phyloP scores from a whole-genome alignment of 2,113 vertebrate genomes.

The Monopterus albus region DNA sequence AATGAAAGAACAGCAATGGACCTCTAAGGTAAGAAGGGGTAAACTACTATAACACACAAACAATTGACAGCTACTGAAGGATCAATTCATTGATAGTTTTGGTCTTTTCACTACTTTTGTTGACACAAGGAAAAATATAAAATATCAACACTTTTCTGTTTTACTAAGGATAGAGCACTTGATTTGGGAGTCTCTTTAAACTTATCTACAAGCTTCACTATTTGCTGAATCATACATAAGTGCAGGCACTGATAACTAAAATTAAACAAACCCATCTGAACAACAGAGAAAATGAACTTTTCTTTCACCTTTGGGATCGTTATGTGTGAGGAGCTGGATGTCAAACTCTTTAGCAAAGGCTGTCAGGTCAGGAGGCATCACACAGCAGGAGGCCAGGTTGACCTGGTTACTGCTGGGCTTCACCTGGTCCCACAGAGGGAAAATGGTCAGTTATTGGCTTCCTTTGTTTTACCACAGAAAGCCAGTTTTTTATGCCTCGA shows the following conservation, averaged over 20 bases:
- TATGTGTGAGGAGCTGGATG: constrained; percentile 97
- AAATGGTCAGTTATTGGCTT: not conserved
- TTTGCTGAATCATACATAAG: not conserved
- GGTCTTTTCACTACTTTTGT: not conserved
- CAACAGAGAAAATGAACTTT: not conserved
- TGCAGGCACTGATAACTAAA: not conserved
- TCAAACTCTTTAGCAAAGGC: constrained; percentile 97
- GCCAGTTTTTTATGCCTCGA: too few relatives aligned
- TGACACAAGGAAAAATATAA: not conserved
- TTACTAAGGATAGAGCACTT: not conserved
- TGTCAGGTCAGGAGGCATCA: constrained; percentile 98
- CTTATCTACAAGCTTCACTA: not conserved
- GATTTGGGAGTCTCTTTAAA: not conserved
- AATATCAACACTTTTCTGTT: not conserved
- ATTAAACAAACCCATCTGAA: not conserved
- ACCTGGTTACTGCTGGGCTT: constrained; percentile 99
- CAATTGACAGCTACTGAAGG: too few relatives aligned
- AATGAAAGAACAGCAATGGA: too few relatives aligned
- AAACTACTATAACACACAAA: too few relatives aligned
- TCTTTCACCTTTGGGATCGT: constrained; percentile 93
- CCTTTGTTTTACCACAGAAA: not conserved
- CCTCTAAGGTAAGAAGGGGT: too few relatives aligned
- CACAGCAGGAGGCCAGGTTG: constrained; percentile 97
- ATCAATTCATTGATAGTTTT: not conserved
- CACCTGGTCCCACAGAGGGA: constrained; percentile 79